A percentile compares a stretch with the other conserved stretches of the same genome.
Conservation (phyloP, 2,888 invertebrate genomes). For the Loripinus fragilis region DNA sequence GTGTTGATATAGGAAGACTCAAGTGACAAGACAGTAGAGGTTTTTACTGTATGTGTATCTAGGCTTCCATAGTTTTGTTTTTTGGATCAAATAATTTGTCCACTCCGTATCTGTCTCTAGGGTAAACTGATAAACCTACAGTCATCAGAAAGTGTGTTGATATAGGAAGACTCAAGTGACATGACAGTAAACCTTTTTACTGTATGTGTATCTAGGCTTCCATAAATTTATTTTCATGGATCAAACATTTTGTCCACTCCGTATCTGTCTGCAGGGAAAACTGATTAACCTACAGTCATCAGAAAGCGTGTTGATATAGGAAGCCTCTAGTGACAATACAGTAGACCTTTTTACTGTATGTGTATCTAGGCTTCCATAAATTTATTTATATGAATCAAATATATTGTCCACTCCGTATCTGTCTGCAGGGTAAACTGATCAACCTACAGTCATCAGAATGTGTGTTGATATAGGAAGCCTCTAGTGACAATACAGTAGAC, state of each 20-base stretch:
- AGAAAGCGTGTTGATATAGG: slow-evolving; percentile 2
- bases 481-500: neutral
- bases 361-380: neutral
- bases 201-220: neutral
- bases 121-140: neutral
- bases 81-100: neutral
- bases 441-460: slow-evolving; percentile 10
- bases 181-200: neutral
- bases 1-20: neutral
- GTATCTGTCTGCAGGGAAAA: neutral
- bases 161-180: neutral
- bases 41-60: neutral
- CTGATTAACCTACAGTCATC: slow-evolving; percentile 8
- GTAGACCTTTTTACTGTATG: neutral
- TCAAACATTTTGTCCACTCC: neutral
- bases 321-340: neutral
- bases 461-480: neutral
- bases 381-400: too few relatives aligned
- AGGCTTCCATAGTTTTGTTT: neutral
- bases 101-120: slow-evolving; percentile 11
- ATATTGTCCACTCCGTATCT: neutral
- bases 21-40: neutral
- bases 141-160: slow-evolving; percentile 8
- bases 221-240: too few relatives aligned
- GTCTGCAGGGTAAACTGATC: neutral